Evolutionary conservation across 64 coral and sea anemone genomes (phyloP).

Genomic region (Montipora cactus): DNA sequence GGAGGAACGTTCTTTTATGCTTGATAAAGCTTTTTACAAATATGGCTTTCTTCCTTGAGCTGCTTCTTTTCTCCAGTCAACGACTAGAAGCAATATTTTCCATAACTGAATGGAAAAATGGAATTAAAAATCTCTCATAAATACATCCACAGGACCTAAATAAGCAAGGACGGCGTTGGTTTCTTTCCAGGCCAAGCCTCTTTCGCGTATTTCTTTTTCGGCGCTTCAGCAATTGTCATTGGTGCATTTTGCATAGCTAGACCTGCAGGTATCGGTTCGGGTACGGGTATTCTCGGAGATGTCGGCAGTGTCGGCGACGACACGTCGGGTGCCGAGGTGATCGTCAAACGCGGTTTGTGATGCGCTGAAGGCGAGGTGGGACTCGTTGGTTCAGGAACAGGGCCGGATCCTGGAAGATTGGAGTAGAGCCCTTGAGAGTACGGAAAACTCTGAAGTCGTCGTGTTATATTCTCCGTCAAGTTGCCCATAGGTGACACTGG

Average conservation of each 20-base stretch:
- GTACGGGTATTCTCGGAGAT: constrained; percentile 8
- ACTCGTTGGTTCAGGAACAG: constrained; percentile 62
- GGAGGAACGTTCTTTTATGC: too few relatives aligned
- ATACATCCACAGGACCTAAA: constrained; percentile 51
- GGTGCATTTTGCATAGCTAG: constrained; percentile 38
- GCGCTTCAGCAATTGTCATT: constrained; percentile 66
- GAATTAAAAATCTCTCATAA: neutral
- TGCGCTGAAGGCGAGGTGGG: constrained; percentile 83
- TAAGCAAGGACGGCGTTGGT: constrained; percentile 90
- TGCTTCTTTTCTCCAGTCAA: too few relatives aligned
- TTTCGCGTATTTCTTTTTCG: constrained; percentile 99
- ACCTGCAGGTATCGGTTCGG: constrained; percentile 44
- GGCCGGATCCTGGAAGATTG: constrained; percentile 70
- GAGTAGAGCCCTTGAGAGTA: constrained; percentile 95
- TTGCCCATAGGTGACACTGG: too few relatives aligned
- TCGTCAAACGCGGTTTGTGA: constrained; percentile 72
- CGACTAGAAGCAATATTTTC: too few relatives aligned
- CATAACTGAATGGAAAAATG: neutral
- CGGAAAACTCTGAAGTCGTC: too few relatives aligned
- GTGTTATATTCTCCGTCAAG: too few relatives aligned
- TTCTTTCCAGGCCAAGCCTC: constrained; percentile 99
- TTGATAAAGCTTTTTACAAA: too few relatives aligned
- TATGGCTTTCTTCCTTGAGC: too few relatives aligned
- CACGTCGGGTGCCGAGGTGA: constrained; percentile 88
- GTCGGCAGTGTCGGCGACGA: constrained; percentile 46